Evolutionary conservation across 2,113 vertebrate genomes (phyloP).

Genomic region (Vireo altiloquus): DNA sequence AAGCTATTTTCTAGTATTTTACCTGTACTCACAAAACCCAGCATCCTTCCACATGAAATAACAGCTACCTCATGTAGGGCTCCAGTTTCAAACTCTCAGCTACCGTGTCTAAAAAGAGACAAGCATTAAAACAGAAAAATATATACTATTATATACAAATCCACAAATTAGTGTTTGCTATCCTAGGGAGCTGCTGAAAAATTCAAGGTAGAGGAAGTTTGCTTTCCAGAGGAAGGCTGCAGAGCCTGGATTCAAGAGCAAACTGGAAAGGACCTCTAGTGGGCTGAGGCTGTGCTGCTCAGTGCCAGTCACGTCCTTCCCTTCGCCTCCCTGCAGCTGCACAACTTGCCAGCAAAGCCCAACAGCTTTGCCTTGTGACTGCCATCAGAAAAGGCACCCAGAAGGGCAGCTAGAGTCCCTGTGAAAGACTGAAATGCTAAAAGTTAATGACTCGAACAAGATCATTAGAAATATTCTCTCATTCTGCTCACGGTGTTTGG

Average conservation of each 20-base stretch:
- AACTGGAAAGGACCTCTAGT: constrained; percentile 41
- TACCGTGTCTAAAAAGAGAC: neutral
- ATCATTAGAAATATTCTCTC: neutral
- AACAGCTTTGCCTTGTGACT: neutral
- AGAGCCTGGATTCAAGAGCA: neutral
- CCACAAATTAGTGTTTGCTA: neutral
- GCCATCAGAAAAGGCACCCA: neutral
- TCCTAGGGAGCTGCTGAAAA: neutral
- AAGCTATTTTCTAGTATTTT: neutral
- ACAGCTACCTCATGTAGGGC: neutral
- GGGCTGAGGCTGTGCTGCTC: neutral
- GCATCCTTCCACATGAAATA: neutral
- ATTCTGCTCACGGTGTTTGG: rapidly evolving
- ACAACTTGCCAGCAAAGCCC: neutral
- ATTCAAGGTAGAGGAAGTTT: neutral
- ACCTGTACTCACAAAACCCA: neutral
- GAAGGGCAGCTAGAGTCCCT: neutral
- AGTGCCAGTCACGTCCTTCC: neutral
- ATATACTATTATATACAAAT: neutral
- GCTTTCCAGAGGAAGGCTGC: neutral
- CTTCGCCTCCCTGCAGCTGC: neutral
- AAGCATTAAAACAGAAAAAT: neutral
- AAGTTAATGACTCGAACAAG: neutral
- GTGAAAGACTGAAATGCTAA: neutral
- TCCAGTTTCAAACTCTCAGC: neutral